Base-by-base conservation (phyloP, 2,113 vertebrate genomes). In the Calidris pygmaea region DNA sequence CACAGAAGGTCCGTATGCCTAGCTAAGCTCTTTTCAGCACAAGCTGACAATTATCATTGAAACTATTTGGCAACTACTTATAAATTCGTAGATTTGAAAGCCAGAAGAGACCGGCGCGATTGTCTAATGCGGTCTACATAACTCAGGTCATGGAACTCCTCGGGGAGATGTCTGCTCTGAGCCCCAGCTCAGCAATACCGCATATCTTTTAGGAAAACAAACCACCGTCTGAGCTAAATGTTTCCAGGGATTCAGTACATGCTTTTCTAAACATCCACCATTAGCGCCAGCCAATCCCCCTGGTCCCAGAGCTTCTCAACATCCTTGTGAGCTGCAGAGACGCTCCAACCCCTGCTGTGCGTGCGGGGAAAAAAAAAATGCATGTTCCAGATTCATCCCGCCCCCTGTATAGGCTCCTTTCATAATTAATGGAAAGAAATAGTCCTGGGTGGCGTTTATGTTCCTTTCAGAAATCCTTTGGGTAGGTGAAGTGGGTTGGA, bases 11-110 rank as follows among this genome's bases (percentile, higher is more conserved):
- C n/a, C 45, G 10, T 24, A 3, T 92, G 92, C 83, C 77, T 87
- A 85, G 80, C 88, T 92, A 68, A 96, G 94, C 90, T 95, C 70
- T 96, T 97, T 89, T 72, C 90, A 90, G 79, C 50, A 17, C 43
- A 5, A 14, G 41, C 80, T 91, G 94, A 48, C 86, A 85, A 89
- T 95, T 93, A 85, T 8, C 18, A 20, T 52, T 43, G 73, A 56
- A 92, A 95, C 83, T 93, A 34, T 95, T 92, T 82, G 94, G 58
- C 4, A 7, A 14, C 79, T 95, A 35, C 70, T 96, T 95, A 82
- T 17, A 89, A 89, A 96, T 97, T 91, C 92, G 85, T 89, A 72
- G 90, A 50, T 37, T 12, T 85, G 93, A 79, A 73, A 93, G 77
- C 48, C 74, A 35, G 37, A 91, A 87, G 84, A 65, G 86, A 27